Percentiles rank a stretch among this genome's conserved stretches.
Conservation (phyloP, 2,113 vertebrate genomes). For the Eptesicus fuscus region DNA sequence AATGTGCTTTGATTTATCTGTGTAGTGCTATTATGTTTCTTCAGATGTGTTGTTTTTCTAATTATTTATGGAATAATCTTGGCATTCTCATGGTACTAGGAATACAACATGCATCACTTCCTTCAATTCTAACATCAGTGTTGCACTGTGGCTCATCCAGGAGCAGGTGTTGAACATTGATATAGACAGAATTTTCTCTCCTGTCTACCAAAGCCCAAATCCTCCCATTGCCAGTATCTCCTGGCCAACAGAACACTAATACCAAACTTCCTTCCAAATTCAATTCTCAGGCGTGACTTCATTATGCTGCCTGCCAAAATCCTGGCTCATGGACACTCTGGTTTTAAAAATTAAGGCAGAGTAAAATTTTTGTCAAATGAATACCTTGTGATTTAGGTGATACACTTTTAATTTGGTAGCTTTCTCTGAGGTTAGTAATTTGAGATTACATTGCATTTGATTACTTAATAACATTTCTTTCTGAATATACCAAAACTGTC, state of each 20-base stretch:
- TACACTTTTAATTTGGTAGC: background rate
- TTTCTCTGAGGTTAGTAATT: slow-evolving; percentile 51
- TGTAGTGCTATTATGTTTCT: background rate
- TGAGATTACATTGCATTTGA: background rate
- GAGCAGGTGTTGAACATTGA: slow-evolving; percentile 48
- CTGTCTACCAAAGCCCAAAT: slow-evolving; percentile 22
- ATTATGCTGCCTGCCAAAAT: slow-evolving; percentile 55
- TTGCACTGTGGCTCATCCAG: background rate
- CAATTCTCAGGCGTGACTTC: slow-evolving; percentile 19
- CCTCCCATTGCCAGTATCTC: background rate
- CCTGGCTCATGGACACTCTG: slow-evolving; percentile 23
- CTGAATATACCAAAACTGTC: background rate
- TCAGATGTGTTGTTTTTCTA: background rate
- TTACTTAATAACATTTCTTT: slow-evolving; percentile 31
- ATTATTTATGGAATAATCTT: background rate
- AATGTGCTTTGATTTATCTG: background rate
- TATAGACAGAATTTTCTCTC: slow-evolving; percentile 39
- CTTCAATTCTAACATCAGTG: slow-evolving; percentile 5
- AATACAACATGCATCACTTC: background rate
- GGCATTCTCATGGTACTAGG: background rate
- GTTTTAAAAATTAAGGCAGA: slow-evolving; percentile 53
- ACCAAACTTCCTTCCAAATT: slow-evolving; percentile 57
- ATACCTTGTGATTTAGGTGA: background rate
- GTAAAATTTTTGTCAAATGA: background rate
- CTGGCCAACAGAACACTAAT: background rate